Conservation (phyloP, 1,140 invertebrate species). For the Pseudomyrmex concolor region DNA sequence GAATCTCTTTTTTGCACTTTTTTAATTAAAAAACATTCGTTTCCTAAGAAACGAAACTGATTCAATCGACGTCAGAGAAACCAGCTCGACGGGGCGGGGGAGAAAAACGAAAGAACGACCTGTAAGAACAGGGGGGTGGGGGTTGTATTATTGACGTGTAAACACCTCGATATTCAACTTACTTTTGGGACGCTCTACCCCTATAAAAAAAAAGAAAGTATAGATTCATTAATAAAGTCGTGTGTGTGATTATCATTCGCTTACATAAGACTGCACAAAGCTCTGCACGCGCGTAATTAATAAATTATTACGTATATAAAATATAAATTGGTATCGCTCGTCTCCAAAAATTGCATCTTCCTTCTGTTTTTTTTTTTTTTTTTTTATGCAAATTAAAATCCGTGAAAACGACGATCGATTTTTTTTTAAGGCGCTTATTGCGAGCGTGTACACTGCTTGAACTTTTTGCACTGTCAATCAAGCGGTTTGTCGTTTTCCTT, state of each 20-base stretch:
- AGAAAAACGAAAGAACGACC: slow-evolving; percentile 72
- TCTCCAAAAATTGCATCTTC: slow-evolving; percentile 36
- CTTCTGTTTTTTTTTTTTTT: slow-evolving; percentile 46
- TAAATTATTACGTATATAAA: background rate
- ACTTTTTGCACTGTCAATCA: slow-evolving; percentile 53
- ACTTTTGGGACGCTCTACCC: slow-evolving; percentile 86
- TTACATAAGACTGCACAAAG: slow-evolving; percentile 62
- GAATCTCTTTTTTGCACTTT: background rate
- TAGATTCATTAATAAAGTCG: slow-evolving; percentile 81
- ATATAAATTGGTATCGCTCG: slow-evolving; percentile 58
- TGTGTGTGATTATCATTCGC: slow-evolving; percentile 28
- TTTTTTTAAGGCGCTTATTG: slow-evolving; percentile 10
- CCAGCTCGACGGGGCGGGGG: background rate
- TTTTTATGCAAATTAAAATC: background rate
- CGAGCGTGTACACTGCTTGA: slow-evolving; percentile 14
- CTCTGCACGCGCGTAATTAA: slow-evolving; percentile 28
- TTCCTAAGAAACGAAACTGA: background rate
- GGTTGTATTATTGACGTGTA: slow-evolving; percentile 82
- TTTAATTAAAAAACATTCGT: background rate
- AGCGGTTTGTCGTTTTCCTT: slow-evolving; percentile 61
- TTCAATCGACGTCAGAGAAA: slow-evolving; percentile 49
- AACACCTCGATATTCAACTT: slow-evolving; percentile 82
- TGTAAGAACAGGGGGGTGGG: slow-evolving; percentile 70
- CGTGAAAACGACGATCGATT: slow-evolving; percentile 4
- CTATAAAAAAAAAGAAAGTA: slow-evolving; percentile 85